Base-by-base conservation (phyloP, 2,113 vertebrate species). In the Pampusana beccarii region DNA sequence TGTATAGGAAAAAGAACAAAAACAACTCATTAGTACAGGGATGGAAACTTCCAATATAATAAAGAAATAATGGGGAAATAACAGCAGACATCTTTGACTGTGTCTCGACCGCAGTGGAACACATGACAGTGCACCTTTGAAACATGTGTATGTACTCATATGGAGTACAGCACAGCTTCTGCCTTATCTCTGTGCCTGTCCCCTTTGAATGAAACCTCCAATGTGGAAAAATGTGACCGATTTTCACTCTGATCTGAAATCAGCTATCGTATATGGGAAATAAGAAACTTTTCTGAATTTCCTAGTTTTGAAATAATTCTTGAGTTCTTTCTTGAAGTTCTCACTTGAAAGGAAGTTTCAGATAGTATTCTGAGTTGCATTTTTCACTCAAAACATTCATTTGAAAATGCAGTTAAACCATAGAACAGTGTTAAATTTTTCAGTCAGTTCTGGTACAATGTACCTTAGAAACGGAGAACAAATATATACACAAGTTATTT, bases 21-120 rank as follows among this genome's bases (percentile, higher is more conserved):
- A 51, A 11, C 14, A 40, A 15, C 1, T 28, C 4, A 6, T 6
- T 38, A 40, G 6, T 33, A 58, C 0, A 1, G 9, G 11, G 5
- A 78, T 51, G 44, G 11, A 58, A 82, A 40, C 1, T 57, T 83
- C 14, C 11, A 48, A 3, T 72, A 33, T 38, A 60, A 34, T 18
- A 48, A 51, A 72, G 5, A 2, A 80, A 44, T 80, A 65, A 24
- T 2, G 8, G 4, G 19, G 14, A 77, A 80, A 61, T 53, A 71
- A 71, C 5, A 56, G 33, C 9, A 88, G 33, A 34, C 6, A 16
- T 61, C 23, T 80, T 23, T 81, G 11, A 54, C 16, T 48, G 8
- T 4, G 1, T 10, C 8, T 40, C 71, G 8, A 64, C 29, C 25
- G 29, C 15, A 67, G 38, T 18, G 3, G 34, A 85, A 36, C 18